phyloP scores from a whole-genome alignment of 2,113 vertebrate genomes.

The Atherinomorus stipes region DNA sequence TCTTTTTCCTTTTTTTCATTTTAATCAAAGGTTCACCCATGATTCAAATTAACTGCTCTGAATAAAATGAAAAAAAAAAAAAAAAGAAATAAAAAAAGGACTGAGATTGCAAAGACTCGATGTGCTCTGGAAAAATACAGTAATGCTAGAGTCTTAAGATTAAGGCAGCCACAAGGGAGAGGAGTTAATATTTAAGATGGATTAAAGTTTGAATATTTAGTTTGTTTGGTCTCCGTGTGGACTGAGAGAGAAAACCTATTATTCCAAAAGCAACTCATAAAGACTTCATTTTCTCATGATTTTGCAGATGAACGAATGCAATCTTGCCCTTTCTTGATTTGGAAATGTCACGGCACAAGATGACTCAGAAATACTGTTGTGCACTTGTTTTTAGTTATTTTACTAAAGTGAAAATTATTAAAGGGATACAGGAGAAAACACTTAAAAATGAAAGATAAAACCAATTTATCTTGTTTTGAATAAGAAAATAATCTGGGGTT shows the following conservation, averaged over 20 bases:
- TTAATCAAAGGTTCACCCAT: conserved; percentile 52
- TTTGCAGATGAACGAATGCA: conserved; percentile 18
- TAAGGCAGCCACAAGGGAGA: conserved; percentile 49
- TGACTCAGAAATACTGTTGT: background rate
- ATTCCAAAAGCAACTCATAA: conserved; percentile 35
- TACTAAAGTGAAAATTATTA: background rate
- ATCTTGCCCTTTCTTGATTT: background rate
- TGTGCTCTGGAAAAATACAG: conserved; percentile 41
- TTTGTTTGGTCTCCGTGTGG: conserved; percentile 43
- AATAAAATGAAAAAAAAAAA: conserved; percentile 21
- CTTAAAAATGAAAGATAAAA: background rate
- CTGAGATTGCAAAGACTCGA: conserved; percentile 21
- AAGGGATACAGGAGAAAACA: background rate
- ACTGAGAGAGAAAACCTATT: conserved; percentile 18
- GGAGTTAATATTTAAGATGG: conserved; percentile 61
- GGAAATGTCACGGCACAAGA: background rate
- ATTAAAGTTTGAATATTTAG: conserved; percentile 59
- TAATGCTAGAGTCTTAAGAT: conserved; percentile 46
- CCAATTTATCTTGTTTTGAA: background rate
- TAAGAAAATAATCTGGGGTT: background rate
- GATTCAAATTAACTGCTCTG: conserved; percentile 56
- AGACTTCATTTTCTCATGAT: conserved; percentile 12
- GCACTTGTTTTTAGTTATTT: background rate
- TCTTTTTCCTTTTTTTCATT: conserved; percentile 19
- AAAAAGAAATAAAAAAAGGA: background rate